A percentile compares a stretch with the other conserved stretches of the same genome.
These are phyloP conservation scores for Stenolophus ochropezus DNA, from an alignment of 2,888 invertebrate genomes.

Conservation along the genomic window DNA sequence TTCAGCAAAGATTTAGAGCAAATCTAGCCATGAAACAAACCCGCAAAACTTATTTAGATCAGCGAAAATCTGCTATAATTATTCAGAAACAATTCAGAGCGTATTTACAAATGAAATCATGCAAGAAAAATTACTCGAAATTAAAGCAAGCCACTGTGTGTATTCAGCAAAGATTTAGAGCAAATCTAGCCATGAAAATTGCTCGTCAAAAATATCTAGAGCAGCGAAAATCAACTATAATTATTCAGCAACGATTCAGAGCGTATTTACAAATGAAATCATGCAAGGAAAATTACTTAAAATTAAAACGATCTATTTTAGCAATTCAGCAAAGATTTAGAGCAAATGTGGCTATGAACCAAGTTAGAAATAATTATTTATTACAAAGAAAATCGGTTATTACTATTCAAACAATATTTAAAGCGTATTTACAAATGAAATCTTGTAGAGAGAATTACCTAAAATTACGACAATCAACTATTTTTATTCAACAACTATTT, in stretches of 20 bases:
- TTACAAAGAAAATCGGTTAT: conserved; percentile 69
- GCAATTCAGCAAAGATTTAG: conserved; percentile 70
- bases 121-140: too few species aligned
- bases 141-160: too few species aligned
- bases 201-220: conserved; percentile 58
- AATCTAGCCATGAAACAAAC: too few species aligned
- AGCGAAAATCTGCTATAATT: too few species aligned
- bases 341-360: conserved; percentile 69
- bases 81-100: too few species aligned
- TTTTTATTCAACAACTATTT: conserved; percentile 69
- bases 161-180: conserved; percentile 55
- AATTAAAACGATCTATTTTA: conserved; percentile 64
- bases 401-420: conserved; percentile 73
- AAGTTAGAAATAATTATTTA: conserved; percentile 69
- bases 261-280: conserved; percentile 63
- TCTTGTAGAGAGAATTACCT: conserved; percentile 67
- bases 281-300: conserved; percentile 57
- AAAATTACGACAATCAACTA: conserved; percentile 67
- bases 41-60: too few species aligned
- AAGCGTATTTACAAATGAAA: conserved; percentile 71
- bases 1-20: too few species aligned
- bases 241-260: conserved; percentile 74
- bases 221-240: conserved; percentile 62
- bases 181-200: conserved; percentile 61
- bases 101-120: too few species aligned